phyloP scores from a whole-genome alignment of 35 echinoderm and acorn worm genomes.

The Apostichopus californicus region DNA sequence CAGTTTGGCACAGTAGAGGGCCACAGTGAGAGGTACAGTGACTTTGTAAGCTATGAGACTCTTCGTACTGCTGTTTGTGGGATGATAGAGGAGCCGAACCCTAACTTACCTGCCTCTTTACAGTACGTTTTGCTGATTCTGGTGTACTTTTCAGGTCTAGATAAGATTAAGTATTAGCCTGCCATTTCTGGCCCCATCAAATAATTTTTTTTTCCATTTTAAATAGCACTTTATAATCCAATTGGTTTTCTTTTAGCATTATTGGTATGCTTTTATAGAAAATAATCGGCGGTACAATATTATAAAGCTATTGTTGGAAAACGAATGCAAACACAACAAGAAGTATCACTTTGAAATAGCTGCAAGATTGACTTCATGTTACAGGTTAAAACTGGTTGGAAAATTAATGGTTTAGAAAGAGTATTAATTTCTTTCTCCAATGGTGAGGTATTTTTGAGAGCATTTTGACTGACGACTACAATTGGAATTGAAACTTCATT shows the following conservation, averaged over 20 bases:
- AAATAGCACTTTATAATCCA: neutral
- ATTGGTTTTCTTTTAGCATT: too few relatives aligned
- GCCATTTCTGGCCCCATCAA: neutral
- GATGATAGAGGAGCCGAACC: neutral
- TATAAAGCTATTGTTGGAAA: too few relatives aligned
- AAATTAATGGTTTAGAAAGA: neutral
- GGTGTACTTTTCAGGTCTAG: neutral
- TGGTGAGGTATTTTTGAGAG: neutral
- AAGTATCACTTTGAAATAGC: too few relatives aligned
- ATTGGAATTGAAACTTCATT: neutral
- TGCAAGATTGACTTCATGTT: too few relatives aligned
- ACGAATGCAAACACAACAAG: too few relatives aligned
- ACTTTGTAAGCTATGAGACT: conserved; percentile 14
- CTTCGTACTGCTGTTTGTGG: conserved; percentile 19
- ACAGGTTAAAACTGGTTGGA: too few relatives aligned
- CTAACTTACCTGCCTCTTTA: neutral
- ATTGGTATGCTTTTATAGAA: too few relatives aligned
- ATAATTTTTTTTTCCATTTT: neutral
- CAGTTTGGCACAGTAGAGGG: neutral
- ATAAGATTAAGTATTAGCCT: neutral
- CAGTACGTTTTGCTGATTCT: neutral
- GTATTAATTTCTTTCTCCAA: neutral
- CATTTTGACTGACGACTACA: neutral
- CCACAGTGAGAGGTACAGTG: conserved; percentile 29
- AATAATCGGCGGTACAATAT: too few relatives aligned